A percentile compares a stretch with the other conserved stretches of the same genome.
These are phyloP conservation scores for Clitarchus hookeri DNA, from an alignment of 2,888 invertebrate species.

Conservation along the genomic window DNA sequence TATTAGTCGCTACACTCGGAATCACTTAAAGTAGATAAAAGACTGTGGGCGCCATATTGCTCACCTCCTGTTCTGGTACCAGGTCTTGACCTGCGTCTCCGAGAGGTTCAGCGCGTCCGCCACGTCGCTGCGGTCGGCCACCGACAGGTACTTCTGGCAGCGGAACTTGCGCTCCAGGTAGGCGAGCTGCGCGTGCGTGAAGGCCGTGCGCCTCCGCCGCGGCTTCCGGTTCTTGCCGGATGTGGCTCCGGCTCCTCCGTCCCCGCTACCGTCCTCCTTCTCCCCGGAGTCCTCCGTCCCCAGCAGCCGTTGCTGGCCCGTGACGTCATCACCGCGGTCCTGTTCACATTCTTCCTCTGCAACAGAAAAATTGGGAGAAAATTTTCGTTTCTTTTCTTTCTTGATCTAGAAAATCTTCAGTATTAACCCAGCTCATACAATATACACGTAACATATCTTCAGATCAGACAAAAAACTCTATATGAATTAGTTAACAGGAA, in stretches of 20 bases:
- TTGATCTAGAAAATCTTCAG: too few relatives aligned
- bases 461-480: too few relatives aligned
- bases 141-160: conserved; percentile 91
- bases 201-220: conserved; percentile 83
- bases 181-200: conserved; percentile 91
- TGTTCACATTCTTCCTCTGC: conserved; percentile 33
- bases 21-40: too few relatives aligned
- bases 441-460: too few relatives aligned
- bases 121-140: conserved; percentile 90
- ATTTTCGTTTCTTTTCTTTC: too few relatives aligned
- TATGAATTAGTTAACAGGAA: too few relatives aligned
- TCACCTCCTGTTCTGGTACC: conserved; percentile 90
- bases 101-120: conserved; percentile 87
- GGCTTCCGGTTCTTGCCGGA: conserved; percentile 64
- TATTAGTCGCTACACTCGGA: too few relatives aligned
- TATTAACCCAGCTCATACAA: too few relatives aligned
- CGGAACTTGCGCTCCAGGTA: conserved; percentile 91
- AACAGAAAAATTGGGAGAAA: not conserved
- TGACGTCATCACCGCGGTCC: not conserved
- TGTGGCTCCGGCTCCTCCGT: conserved; percentile 50
- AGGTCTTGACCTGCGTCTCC: conserved; percentile 95
- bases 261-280: conserved; percentile 54
- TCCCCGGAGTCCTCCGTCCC: conserved; percentile 31
- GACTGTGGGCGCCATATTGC: conserved; percentile 34
- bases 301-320: conserved; percentile 18